These are phyloP conservation scores for Sorex araneus DNA, from an alignment of 2,113 vertebrate genomes.

Conservation along the genomic window DNA sequence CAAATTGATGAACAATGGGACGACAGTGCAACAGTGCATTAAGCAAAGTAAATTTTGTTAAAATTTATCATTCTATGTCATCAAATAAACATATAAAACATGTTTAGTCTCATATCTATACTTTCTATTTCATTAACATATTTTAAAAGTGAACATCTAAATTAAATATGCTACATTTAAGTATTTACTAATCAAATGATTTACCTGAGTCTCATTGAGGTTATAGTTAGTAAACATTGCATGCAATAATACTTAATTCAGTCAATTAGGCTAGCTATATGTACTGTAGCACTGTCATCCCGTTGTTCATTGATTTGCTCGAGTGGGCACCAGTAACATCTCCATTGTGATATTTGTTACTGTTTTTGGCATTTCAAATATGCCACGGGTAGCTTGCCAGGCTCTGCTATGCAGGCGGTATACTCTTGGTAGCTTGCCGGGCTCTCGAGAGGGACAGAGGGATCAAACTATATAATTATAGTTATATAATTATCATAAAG, in stretches of 20 bases:
- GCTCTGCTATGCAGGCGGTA: too few relatives aligned
- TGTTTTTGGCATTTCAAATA: too few relatives aligned
- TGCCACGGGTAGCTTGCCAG: too few relatives aligned
- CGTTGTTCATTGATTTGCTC: too few relatives aligned
- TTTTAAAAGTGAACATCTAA: neutral
- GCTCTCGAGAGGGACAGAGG: too few relatives aligned
- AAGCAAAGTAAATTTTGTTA: neutral
- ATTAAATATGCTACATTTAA: neutral
- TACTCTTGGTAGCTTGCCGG: too few relatives aligned
- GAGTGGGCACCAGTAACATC: too few relatives aligned
- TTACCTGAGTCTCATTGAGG: neutral
- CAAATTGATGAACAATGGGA: too few relatives aligned
- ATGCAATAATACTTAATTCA: neutral
- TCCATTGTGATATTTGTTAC: too few relatives aligned
- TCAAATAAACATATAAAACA: neutral
- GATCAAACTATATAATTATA: too few relatives aligned
- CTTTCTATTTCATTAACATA: neutral
- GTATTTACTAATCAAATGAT: constrained; percentile 8
- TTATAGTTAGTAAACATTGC: neutral
- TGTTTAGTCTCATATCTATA: neutral
- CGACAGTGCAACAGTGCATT: too few relatives aligned
- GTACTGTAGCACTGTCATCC: too few relatives aligned
- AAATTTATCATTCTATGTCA: neutral
- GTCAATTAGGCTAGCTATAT: neutral
- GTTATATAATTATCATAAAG: neutral